phyloP scores from a whole-genome alignment of 2,888 invertebrate species.

The Pheosia tremula region DNA sequence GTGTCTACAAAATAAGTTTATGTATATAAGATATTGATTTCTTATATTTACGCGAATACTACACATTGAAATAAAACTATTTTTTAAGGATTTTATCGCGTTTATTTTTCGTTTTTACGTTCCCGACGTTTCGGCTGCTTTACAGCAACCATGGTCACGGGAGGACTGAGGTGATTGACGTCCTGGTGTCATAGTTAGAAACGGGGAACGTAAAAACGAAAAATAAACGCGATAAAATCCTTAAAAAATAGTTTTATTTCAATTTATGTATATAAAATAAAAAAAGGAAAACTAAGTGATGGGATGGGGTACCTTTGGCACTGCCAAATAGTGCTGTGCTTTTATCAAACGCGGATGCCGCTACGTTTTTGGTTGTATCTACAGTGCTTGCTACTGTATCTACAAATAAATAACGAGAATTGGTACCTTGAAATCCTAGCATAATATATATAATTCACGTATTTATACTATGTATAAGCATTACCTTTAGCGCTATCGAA shows the following conservation, averaged over 20 bases:
- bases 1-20: slow-evolving; percentile 26
- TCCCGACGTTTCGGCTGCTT: too few species aligned
- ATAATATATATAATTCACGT: not conserved
- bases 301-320: slow-evolving; percentile 55
- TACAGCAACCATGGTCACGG: too few species aligned
- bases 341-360: slow-evolving; percentile 46
- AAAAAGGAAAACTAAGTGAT: not conserved
- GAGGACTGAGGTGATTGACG: too few species aligned
- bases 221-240: too few species aligned
- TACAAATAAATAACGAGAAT: slow-evolving; percentile 16
- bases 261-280: not conserved
- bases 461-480: not conserved
- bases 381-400: slow-evolving; percentile 48
- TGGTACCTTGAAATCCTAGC: not conserved
- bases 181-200: too few species aligned
- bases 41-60: too few species aligned
- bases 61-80: too few species aligned
- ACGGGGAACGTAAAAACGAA: too few species aligned
- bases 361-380: slow-evolving; percentile 52
- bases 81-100: too few species aligned
- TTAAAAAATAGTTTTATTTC: too few species aligned
- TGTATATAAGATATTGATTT: slow-evolving; percentile 1
- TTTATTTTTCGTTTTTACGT: too few species aligned
- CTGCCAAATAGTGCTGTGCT: slow-evolving; percentile 43
- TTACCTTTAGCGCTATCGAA: slow-evolving; percentile 6